Percentiles rank a stretch among this genome's conserved stretches.
phyloP scores from a whole-genome alignment of 2,113 vertebrate species.

The Galeopterus variegatus region DNA sequence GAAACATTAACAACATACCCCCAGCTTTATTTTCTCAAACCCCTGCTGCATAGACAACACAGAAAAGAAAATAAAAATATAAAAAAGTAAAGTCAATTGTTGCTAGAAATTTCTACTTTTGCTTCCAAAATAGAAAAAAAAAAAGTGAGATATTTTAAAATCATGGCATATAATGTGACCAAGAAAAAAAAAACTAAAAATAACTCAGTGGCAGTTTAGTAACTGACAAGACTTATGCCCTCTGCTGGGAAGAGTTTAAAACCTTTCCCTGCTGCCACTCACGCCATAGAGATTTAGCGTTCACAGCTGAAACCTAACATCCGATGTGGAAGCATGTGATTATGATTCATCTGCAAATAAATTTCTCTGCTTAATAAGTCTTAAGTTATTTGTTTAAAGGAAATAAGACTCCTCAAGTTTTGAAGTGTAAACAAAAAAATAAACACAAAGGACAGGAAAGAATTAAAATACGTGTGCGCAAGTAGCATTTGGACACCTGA shows the following conservation, averaged over 20 bases:
- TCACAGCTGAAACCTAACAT: conserved; percentile 83
- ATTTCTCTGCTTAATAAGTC: conserved; percentile 71
- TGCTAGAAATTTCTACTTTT: conserved; percentile 59
- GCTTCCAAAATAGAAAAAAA: conserved; percentile 83
- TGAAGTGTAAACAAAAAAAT: conserved; percentile 30
- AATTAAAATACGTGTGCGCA: conserved; percentile 5
- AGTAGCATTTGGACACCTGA: conserved; percentile 57
- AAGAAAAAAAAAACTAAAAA: conserved; percentile 85
- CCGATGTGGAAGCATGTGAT: conserved; percentile 82
- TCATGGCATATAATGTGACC: conserved; percentile 78
- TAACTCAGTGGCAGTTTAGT: conserved; percentile 86
- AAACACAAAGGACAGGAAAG: conserved; percentile 8
- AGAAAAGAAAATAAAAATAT: conserved; percentile 41
- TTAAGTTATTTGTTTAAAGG: conserved; percentile 59
- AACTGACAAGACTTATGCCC: conserved; percentile 86
- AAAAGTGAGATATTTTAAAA: conserved; percentile 81
- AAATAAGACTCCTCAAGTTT: conserved; percentile 58
- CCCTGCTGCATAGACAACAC: background rate
- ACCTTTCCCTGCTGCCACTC: conserved; percentile 86
- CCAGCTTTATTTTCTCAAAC: background rate
- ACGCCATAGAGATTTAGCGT: conserved; percentile 72
- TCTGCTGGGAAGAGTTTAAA: conserved; percentile 84
- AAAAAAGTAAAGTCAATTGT: conserved; percentile 59
- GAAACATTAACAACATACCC: background rate
- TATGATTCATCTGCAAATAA: conserved; percentile 81